Base-by-base conservation (phyloP, 2,113 vertebrate genomes). In the Dromaius novaehollandiae region DNA sequence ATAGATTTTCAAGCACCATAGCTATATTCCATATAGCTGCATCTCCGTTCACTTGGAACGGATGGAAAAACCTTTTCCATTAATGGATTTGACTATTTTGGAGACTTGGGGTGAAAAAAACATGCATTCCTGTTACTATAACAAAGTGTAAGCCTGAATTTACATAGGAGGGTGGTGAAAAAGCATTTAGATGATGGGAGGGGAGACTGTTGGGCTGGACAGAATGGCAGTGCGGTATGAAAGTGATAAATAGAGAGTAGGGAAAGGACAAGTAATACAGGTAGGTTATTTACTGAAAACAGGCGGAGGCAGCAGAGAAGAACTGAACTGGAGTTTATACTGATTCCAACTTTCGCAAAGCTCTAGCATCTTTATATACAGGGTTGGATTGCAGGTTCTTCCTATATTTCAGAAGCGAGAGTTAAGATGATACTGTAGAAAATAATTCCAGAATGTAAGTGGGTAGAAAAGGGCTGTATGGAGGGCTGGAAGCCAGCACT, bases 21-120 rank as follows among this genome's bases (percentile, higher is more conserved):
- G 46, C 44, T 84, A 36, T 66, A 89, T 85, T 91, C 86, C 90
- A 76, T 90, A 30, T 17, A 95, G 77, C 70, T 86, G 86, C 69
- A 66, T 19, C 79, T 91, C 88, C 24, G 20, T 93, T 93, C 34
- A 78, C 89, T 96, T 85, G 91, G 91, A 95, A 86, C 84, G 36
- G 44, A 58, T 82, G 74, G 88, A 92, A 96, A 93, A 96, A 55
- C n/a, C 90, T 96, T 91, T 93, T 90, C 60, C 9, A 73, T 76
- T 91, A 93, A 82, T 25, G 21, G 64, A 26, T 82, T 87, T 88
- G 88, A 68, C 83, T 61, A 7, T 18, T 28, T 24, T 61, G 82
- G 73, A 96, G 87, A 30, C 88, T 88, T 64, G 25, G 68, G 38
- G 74, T 16, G 82, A 26, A 90, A 92, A 60, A 89, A 92, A 94